Conservation (phyloP, 2,797 vertebrate genomes). For the Pseudotriccus pelzelni region DNA sequence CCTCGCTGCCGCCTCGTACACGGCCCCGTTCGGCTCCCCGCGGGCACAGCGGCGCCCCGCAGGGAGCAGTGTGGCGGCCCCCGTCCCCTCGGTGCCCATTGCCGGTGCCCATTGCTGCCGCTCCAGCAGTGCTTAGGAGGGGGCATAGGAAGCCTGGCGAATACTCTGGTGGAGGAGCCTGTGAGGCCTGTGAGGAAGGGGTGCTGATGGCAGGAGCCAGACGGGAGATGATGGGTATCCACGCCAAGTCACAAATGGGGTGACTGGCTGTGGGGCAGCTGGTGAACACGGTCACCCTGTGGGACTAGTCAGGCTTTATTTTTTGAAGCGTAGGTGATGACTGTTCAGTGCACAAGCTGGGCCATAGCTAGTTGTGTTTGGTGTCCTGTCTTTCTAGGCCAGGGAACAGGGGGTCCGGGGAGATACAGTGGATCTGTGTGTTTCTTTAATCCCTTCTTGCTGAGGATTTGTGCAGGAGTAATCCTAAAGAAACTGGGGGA, state of each 20-base stretch:
- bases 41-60: background rate
- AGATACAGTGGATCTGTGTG: accelerated
- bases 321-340: accelerated
- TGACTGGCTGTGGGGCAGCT: background rate
- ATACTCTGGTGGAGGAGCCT: accelerated
- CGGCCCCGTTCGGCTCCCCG: accelerated
- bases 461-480: background rate
- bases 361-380: accelerated
- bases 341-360: background rate
- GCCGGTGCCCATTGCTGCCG: background rate
- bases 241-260: accelerated
- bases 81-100: accelerated
- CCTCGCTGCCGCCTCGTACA: accelerated
- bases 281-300: accelerated
- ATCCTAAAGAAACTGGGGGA: accelerated
- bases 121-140: background rate
- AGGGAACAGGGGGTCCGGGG: accelerated
- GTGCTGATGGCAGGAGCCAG: background rate
- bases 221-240: accelerated
- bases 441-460: background rate
- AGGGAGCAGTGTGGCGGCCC: accelerated
- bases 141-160: accelerated
- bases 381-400: background rate
- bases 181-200: background rate
- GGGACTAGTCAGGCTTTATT: background rate